These are phyloP conservation scores for Mycogona germanica DNA, from an alignment of 2,888 invertebrate genomes.

Conservation along the genomic window DNA sequence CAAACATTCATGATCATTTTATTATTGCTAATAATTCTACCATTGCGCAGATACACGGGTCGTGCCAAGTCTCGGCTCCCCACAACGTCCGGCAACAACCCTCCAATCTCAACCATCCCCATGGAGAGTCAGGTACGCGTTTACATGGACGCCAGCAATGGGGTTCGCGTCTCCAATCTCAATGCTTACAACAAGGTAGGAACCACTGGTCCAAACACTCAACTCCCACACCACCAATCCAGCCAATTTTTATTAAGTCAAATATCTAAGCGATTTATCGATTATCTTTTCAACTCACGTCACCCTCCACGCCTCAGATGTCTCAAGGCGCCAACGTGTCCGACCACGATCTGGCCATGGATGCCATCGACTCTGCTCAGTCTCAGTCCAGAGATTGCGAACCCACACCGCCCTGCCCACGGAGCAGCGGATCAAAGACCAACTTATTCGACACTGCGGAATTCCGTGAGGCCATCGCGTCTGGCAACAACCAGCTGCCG, in stretches of 20 bases:
- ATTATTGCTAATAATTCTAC: slow-evolving; percentile 2
- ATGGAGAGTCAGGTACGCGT: slow-evolving; percentile 87
- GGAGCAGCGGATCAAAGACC: slow-evolving; percentile 63
- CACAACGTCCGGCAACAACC: not conserved
- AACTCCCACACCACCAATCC: too few species aligned
- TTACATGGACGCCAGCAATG: slow-evolving; percentile 83
- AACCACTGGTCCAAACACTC: too few species aligned
- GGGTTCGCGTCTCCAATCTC: slow-evolving; percentile 58
- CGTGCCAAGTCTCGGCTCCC: slow-evolving; percentile 41
- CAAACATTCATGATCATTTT: not conserved
- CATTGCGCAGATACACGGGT: slow-evolving; percentile 14
- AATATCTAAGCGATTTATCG: not conserved
- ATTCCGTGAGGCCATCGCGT: slow-evolving; percentile 23
- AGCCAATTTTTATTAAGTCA: too few species aligned
- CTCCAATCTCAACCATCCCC: slow-evolving; percentile 43
- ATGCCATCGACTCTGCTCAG: slow-evolving; percentile 20
- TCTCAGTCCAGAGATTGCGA: slow-evolving; percentile 79
- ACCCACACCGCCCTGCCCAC: slow-evolving; percentile 55
- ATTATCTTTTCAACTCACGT: not conserved
- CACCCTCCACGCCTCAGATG: slow-evolving; percentile 17
- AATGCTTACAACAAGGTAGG: slow-evolving; percentile 88
- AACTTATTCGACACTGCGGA: slow-evolving; percentile 68
- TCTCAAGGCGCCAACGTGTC: slow-evolving; percentile 29
- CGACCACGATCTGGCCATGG: slow-evolving; percentile 77
- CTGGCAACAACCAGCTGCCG: slow-evolving; percentile 15